These are phyloP conservation scores for Limosa lapponica DNA, from an alignment of 2,797 vertebrate genomes.

Conservation along the genomic window DNA sequence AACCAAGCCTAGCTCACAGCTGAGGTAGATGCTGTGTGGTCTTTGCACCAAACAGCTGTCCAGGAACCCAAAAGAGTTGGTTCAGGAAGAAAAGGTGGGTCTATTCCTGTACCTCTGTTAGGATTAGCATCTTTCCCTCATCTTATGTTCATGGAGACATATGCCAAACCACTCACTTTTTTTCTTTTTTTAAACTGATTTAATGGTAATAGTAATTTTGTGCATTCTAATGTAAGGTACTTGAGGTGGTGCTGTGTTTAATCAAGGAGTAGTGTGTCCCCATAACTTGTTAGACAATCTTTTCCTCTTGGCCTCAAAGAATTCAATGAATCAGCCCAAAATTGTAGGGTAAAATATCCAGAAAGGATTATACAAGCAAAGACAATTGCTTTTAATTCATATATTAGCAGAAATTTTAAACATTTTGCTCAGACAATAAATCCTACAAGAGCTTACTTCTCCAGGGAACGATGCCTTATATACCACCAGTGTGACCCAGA, in stretches of 20 bases:
- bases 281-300: neutral
- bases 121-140: fast-evolving
- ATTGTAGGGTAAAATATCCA: neutral
- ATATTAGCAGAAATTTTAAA: neutral
- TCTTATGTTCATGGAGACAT: neutral
- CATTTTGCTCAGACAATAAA: neutral
- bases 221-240: neutral
- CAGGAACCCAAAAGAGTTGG: neutral
- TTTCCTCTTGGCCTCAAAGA: neutral
- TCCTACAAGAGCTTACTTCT: neutral
- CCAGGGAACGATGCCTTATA: neutral
- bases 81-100: neutral
- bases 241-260: neutral
- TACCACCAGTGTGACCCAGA: neutral
- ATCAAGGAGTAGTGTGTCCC: neutral
- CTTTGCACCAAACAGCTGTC: neutral
- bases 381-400: neutral
- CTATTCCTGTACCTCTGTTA: neutral
- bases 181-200: neutral
- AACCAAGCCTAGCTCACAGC: neutral
- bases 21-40: too few relatives aligned
- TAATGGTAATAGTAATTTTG: neutral
- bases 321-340: neutral
- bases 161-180: neutral
- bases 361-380: neutral